These are phyloP conservation scores for Sebastes nivosus DNA, from an alignment of 2,797 vertebrate genomes.

Conservation along the genomic window DNA sequence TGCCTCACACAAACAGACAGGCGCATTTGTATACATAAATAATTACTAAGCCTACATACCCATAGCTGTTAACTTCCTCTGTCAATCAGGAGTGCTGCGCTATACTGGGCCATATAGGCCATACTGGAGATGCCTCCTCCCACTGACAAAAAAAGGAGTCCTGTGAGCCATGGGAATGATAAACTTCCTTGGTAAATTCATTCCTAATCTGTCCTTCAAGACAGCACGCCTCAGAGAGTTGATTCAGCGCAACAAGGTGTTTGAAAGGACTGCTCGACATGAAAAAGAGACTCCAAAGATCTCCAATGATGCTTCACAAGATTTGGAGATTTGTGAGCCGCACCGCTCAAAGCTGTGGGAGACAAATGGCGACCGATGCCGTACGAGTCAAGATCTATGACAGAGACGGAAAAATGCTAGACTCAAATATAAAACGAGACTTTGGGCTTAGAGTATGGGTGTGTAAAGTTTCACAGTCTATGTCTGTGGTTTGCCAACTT, in stretches of 20 bases:
- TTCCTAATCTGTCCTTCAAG: not conserved
- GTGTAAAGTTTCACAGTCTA: not conserved
- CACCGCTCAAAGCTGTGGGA: not conserved
- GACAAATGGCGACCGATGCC: not conserved
- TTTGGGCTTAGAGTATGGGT: not conserved
- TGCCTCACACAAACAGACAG: conserved; percentile 56
- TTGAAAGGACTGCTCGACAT: not conserved
- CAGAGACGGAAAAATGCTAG: not conserved
- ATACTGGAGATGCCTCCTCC: not conserved
- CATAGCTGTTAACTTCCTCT: conserved; percentile 21
- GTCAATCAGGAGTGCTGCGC: conserved; percentile 10
- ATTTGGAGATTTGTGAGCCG: not conserved
- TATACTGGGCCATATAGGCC: not conserved
- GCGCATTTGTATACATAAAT: conserved; percentile 67
- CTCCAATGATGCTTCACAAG: not conserved
- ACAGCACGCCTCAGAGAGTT: not conserved
- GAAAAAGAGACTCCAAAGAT: not conserved
- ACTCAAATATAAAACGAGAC: not conserved
- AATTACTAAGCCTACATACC: conserved; percentile 44
- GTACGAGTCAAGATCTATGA: not conserved
- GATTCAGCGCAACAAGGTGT: not conserved
- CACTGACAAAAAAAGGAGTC: not conserved
- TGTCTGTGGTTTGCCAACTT: not conserved
- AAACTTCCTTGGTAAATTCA: not conserved
- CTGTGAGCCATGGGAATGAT: not conserved